Conservation (phyloP, 2,797 vertebrate species). For the Arctocebus calabarensis region DNA sequence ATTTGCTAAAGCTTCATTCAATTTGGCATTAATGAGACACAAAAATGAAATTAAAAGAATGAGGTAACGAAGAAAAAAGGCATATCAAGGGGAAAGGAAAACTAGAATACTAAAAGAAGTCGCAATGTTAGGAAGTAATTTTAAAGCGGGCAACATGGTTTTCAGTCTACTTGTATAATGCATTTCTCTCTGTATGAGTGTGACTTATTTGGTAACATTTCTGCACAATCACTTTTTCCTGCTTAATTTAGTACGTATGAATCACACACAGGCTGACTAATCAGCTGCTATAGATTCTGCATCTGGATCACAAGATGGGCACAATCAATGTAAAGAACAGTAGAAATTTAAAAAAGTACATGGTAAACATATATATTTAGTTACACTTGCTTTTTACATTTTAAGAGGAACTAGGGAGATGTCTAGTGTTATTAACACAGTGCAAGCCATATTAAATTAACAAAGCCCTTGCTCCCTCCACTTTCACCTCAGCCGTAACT, state of each 20-base stretch:
- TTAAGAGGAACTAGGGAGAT: neutral
- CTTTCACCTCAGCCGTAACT: neutral
- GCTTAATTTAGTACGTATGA: neutral
- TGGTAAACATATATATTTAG: neutral
- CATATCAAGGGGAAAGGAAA: neutral
- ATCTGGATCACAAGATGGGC: conserved; percentile 30
- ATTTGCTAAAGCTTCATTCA: neutral
- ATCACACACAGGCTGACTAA: conserved; percentile 5
- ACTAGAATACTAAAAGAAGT: conserved; percentile 12
- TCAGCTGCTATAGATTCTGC: neutral
- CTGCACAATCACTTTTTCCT: conserved; percentile 30
- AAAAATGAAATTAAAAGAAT: neutral
- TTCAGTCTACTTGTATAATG: neutral
- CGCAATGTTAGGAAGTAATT: conserved; percentile 3
- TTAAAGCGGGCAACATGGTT: neutral
- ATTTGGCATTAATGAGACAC: neutral
- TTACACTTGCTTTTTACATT: neutral
- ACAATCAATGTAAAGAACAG: conserved; percentile 18
- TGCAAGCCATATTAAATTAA: neutral
- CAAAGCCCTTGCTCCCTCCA: neutral
- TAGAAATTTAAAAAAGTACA: neutral
- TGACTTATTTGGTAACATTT: neutral
- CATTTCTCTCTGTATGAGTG: neutral
- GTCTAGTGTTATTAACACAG: neutral
- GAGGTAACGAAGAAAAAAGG: neutral